Base-by-base conservation (phyloP, 2,797 vertebrate species). In the Acrossocheilus wenchowensis region DNA sequence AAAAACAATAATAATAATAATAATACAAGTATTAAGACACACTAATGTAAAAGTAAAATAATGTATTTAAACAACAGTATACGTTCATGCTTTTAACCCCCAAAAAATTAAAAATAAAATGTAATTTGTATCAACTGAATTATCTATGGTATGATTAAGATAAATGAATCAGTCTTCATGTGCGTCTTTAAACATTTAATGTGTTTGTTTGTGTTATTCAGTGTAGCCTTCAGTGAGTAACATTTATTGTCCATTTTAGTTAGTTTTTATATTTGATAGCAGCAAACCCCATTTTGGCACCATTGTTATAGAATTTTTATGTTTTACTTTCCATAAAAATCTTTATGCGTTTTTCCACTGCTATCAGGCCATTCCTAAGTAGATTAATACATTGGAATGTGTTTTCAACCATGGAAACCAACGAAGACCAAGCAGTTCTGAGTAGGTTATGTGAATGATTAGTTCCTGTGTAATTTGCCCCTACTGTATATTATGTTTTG, bases 311-410 rank as follows among this genome's bases (percentile, higher is more conserved):
- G 15, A 66, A n/a, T 60, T 88, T 84, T 14, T 66, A 26, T 72
- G 68, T 73, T 81, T 81, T 62, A 10, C 34, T 45, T 82, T 88
- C 84, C 48, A n/a, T 17, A 26, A n/a, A 62, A 34, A n/a, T 15
- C 23, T 15, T 50, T 68, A 45, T 36, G 54, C 26, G 62, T 88
- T 86, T 88, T 85, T 87, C 80, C 64, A 19, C 84, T 80, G 71
- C 60, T 81, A 84, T 85, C 81, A 57, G 11, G 85, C 77, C 69
- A 69, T 71, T 90, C 57, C 82, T 84, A 86, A 90, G 87, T 87
- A 86, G 88, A 88, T 87, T 88, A 86, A 91, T 89, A 69, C 82
- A 82, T 5, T 74, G 89, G 85, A 85, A 88, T 88, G 86, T 81
- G 83, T 89, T 88, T 87, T 86, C 62, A 78, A 75, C 86, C 68